Base-by-base conservation (phyloP, 1,140 invertebrate species). In the Theocolax elegans region DNA sequence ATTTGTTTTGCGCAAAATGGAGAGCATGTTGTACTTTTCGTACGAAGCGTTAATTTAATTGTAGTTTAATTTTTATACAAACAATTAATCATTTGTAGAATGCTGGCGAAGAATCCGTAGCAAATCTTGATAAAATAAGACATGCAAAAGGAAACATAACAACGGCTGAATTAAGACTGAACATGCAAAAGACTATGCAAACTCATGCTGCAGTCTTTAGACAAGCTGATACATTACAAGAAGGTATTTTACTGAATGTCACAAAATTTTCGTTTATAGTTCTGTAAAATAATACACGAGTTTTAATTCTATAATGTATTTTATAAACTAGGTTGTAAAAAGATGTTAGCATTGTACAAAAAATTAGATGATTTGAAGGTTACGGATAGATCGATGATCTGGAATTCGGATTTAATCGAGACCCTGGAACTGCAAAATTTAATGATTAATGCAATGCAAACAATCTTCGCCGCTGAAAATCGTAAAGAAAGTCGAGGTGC, bases 181-280 rank as follows among this genome's bases (percentile, higher is more conserved):
- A 90, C 64, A 96, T 99, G 96, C 98, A 99, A 86, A 98, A 97
- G 85, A 92, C 92, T 31, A 99, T 99, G 97, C 98, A 99, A 86
- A 91, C 88, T 29, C 93, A 99, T 87, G 98, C 98, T 0, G 97
- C 97, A 65, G 98, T 99, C 1, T 99, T 99, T 88, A 88, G 98
- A 74, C 96, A 95, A 72, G 97, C 76, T 25, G 92, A 93, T 71
- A 91, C 92, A 2, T 88, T 99, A 1, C 85, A 95, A 83, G 93
- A 96, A 86, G 97, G 97, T 77, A 90, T 89, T 74, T 7, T 49
- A 49, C 84, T 56, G 9, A 21, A 15, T 49, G 17, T 19, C 23
- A 19, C 48, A 49, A 23, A 23, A 4, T 49, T n/a, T n/a, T n/a
- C n/a, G n/a, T n/a, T n/a, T n/a, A n/a, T n/a, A n/a, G n/a, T n/a